These are phyloP conservation scores for Steinernema hermaphroditum DNA, from an alignment of 2,888 invertebrate species.

Conservation along the genomic window DNA sequence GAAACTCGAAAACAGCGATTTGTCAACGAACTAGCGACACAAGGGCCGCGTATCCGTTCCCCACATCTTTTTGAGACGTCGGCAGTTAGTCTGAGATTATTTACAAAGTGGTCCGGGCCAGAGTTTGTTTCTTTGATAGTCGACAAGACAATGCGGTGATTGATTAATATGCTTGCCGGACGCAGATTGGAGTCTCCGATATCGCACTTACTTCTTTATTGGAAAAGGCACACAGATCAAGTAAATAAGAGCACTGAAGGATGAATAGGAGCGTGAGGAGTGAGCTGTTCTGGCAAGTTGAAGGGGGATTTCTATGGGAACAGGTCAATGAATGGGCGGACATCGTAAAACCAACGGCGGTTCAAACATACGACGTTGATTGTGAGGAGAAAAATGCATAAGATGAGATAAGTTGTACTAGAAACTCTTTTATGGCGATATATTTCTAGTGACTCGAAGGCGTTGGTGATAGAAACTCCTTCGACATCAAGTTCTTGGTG, in stretches of 20 bases:
- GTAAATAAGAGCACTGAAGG: background rate
- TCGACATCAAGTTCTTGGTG: constrained; percentile 19
- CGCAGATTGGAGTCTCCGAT: no score
- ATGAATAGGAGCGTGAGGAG: background rate
- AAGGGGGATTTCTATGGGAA: background rate
- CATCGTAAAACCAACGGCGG: background rate
- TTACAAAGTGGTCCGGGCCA: background rate
- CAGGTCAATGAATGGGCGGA: background rate
- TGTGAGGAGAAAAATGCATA: background rate
- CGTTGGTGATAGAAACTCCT: background rate
- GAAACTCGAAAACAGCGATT: constrained; percentile 26
- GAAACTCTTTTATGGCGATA: background rate
- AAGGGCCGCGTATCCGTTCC: background rate
- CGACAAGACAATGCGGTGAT: no score
- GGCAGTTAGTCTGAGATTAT: background rate
- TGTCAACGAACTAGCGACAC: constrained; percentile 1
- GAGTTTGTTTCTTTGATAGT: no score
- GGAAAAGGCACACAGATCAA: background rate
- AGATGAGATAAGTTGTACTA: background rate
- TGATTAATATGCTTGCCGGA: no score
- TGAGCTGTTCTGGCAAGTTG: background rate
- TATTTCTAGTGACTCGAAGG: background rate
- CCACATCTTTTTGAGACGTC: background rate
- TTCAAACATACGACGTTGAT: background rate
- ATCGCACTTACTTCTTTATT: background rate